Evolutionary conservation across 2,888 invertebrate species (phyloP).

Genomic region (Pristionchus maxplancki): DNA sequence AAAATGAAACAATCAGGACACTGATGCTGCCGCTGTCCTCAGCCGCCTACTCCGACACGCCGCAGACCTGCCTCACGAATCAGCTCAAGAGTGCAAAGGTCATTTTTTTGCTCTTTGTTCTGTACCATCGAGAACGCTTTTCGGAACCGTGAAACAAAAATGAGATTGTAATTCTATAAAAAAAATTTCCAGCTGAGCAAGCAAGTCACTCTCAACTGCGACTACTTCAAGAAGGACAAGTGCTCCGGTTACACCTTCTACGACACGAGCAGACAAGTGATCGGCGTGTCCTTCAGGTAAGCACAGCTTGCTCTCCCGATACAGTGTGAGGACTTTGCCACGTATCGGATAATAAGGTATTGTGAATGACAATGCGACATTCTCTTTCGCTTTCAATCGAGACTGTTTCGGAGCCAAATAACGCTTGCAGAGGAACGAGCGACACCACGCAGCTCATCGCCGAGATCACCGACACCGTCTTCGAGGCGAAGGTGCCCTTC

Average conservation of each 20-base stretch:
- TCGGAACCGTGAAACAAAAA: too few species aligned
- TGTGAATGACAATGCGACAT: too few species aligned
- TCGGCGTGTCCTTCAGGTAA: conserved; percentile 69
- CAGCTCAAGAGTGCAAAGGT: conserved; percentile 13
- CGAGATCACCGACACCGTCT: conserved; percentile 3
- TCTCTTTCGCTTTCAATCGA: neutral
- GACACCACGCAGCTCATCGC: conserved; percentile 8
- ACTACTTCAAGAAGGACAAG: conserved; percentile 55
- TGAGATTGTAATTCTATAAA: too few species aligned
- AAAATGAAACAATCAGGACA: neutral
- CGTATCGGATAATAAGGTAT: too few species aligned
- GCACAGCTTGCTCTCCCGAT: too few species aligned
- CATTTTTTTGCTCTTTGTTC: too few species aligned
- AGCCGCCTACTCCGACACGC: conserved; percentile 10
- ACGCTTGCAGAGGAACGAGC: conserved; percentile 61
- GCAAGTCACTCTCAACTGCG: conserved; percentile 39
- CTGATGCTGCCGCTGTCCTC: neutral
- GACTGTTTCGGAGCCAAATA: too few species aligned
- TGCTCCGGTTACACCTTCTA: conserved; percentile 67
- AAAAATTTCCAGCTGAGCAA: neutral
- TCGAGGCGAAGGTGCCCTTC: conserved; percentile 39
- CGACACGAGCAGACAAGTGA: conserved; percentile 60
- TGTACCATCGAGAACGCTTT: neutral
- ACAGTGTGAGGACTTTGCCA: too few species aligned
- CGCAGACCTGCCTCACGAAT: neutral